Base-by-base conservation (phyloP, 2,888 invertebrate genomes). In the Drosophila phalerata region DNA sequence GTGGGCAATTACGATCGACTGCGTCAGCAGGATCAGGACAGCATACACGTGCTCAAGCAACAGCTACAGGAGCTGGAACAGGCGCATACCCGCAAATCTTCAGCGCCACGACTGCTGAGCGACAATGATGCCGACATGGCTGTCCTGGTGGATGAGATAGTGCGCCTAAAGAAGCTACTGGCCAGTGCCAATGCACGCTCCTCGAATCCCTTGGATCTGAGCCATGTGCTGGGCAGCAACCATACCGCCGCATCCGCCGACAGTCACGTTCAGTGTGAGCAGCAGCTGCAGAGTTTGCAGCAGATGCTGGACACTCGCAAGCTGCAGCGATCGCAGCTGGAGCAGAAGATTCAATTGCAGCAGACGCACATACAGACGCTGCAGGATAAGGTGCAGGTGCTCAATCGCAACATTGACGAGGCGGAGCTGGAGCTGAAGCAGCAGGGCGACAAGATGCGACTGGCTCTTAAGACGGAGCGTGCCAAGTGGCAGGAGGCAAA, bases 1-100 rank as follows among this genome's bases (percentile, higher is more conserved):
- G 95, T 97, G 3, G 97, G 97, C 0, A 94, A 94, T 69, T 97
- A 97, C 85, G 97, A 97, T 89, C 93, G 95, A 62, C 91, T 95
- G 9, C 92, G 96, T 3, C 94, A 96, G 56, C 94, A 94, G 68
- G 97, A 97, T 92, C 96, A 96, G 90, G 94, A 94, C 60, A 94
- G 94, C 15, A 97, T 97, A 83, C 94, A 95, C 72, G 95, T 91
- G 89, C 96, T 65, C 10, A 93, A 90, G 62, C 89, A 77, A 75
- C 91, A 91, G 80, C 88, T 90, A 32, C 90, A 77, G 48, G 90
- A 89, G 19, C 79, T 90, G 45, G 88, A 85, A 17, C 83, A 81
- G 40, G 15, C 38, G 1, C 82, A 85, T 19, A 38, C 38, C 0
- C 77, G 82, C 0, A 15, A 63, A 2, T 34, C 48, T 2, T 65